phyloP scores from a whole-genome alignment of 2,113 vertebrate genomes.

The Macrotus californicus region DNA sequence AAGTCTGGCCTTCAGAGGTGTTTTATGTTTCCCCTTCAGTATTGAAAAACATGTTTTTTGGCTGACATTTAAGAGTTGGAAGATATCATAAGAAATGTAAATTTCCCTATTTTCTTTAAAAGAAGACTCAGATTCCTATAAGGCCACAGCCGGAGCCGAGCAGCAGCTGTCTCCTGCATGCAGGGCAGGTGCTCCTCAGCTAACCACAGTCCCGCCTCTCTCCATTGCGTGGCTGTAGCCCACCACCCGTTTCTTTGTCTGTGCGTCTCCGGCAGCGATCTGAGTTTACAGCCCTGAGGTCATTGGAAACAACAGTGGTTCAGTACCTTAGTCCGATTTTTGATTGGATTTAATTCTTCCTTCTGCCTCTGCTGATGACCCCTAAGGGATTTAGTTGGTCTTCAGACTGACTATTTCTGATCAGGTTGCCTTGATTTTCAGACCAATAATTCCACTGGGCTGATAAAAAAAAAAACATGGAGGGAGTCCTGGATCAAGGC shows the following conservation, averaged over 20 bases:
- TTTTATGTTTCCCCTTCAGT: background rate
- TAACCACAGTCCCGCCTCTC: fast-evolving
- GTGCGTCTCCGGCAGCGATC: background rate
- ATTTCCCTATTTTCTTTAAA: background rate
- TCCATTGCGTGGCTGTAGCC: too few relatives aligned
- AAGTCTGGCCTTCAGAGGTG: background rate
- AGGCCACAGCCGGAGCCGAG: background rate
- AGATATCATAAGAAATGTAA: background rate
- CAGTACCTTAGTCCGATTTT: background rate
- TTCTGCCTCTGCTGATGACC: background rate
- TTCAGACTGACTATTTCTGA: background rate
- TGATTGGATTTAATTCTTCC: background rate
- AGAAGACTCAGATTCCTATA: background rate
- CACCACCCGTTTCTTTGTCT: background rate
- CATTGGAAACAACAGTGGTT: background rate
- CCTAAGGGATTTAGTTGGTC: background rate
- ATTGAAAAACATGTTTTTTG: background rate
- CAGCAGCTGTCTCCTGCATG: too few relatives aligned
- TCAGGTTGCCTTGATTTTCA: background rate
- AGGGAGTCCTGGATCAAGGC: too few relatives aligned
- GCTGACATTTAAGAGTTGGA: background rate
- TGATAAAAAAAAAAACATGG: background rate
- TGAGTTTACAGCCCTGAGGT: background rate
- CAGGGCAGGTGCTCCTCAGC: fast-evolving
- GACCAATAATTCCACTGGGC: background rate